A percentile compares a stretch with the other conserved stretches of the same genome.
Conservation (phyloP, 2,888 invertebrate genomes). For the Philonicus albiceps region DNA sequence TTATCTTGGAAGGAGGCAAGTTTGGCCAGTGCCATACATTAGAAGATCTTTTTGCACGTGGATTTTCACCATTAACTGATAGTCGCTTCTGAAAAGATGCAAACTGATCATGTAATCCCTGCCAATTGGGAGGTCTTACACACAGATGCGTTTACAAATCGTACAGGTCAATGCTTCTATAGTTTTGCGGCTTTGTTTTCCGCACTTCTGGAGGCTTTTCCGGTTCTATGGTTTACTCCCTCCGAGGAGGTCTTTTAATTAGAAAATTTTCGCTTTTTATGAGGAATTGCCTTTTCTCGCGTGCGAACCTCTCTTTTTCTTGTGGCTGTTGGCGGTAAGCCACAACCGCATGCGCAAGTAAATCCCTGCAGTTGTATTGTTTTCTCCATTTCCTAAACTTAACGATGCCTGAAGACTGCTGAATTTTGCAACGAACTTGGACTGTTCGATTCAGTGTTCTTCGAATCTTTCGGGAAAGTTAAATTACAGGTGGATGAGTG, state of each 20-base stretch:
- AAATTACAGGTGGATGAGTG: constrained; percentile 1
- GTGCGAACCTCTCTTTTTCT: neutral
- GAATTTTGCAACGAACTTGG: constrained; percentile 20
- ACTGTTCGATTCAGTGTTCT: constrained; percentile 2
- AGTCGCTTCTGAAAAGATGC: neutral
- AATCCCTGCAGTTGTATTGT: neutral
- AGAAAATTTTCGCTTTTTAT: constrained; percentile 16
- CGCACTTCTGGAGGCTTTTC: constrained; percentile 14
- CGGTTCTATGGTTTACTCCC: constrained; percentile 23
- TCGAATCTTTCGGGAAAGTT: constrained; percentile 4
- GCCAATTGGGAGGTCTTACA: neutral
- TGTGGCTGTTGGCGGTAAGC: neutral
- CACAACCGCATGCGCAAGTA: neutral
- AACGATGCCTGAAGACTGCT: constrained; percentile 22
- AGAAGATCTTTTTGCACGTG: neutral
- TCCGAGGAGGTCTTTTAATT: neutral
- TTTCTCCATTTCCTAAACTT: constrained; percentile 25
- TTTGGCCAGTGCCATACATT: neutral
- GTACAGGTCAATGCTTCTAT: neutral
- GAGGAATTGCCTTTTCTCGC: neutral
- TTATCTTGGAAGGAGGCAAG: neutral
- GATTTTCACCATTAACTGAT: neutral
- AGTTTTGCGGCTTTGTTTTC: neutral
- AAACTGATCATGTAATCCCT: neutral
- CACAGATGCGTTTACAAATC: neutral